phyloP scores from a whole-genome alignment of 2,888 invertebrate genomes.

The Cheiracanthium punctorium region DNA sequence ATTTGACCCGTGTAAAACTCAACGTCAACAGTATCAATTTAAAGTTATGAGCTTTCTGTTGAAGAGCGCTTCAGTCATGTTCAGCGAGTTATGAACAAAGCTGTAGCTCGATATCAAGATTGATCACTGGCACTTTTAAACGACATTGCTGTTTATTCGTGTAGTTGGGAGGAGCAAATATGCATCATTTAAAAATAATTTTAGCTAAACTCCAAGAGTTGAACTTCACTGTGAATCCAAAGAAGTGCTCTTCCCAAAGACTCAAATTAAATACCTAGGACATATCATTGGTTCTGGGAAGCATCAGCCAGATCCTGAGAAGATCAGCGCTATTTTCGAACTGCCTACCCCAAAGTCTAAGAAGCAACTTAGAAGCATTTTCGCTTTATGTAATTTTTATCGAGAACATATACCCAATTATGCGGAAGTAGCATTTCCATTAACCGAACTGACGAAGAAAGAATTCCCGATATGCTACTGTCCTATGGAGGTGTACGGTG shows the following conservation, averaged over 20 bases:
- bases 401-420: neutral
- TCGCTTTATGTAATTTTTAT: neutral
- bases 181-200: neutral
- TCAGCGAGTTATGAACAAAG: conserved; percentile 2
- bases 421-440: neutral
- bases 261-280: neutral
- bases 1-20: neutral
- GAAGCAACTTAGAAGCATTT: too few relatives aligned
- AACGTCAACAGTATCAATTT: neutral
- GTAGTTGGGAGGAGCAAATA: neutral
- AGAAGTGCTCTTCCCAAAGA: neutral
- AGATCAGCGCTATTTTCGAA: too few relatives aligned
- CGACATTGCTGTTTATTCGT: neutral
- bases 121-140: neutral
- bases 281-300: too few relatives aligned
- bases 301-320: too few relatives aligned
- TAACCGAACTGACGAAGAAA: neutral
- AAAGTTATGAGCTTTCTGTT: neutral
- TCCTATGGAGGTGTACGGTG: too few relatives aligned
- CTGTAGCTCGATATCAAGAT: neutral
- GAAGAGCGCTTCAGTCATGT: neutral
- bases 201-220: too few relatives aligned
- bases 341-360: too few relatives aligned
- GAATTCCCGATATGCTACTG: neutral
- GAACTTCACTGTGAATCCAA: neutral